Base-by-base conservation (phyloP, 2,888 invertebrate species). In the Sinotaia quadrata region DNA sequence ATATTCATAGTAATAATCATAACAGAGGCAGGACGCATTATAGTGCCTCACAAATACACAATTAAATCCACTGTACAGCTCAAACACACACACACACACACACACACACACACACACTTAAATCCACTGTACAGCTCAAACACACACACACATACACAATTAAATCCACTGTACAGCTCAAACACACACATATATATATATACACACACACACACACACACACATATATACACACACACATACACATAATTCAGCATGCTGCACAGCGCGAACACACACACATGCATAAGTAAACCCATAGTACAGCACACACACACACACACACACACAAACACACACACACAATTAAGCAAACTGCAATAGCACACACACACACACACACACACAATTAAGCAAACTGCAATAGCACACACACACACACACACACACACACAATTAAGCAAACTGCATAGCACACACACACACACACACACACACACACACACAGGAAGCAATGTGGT, bases 391-490 rank as follows among this genome's bases (percentile, higher is more conserved):
- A n/a, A n/a, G n/a, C n/a, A n/a, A n/a, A n/a, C n/a, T 24, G 21
- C 51, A 21, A 15, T n/a, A 15, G 21, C 51, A 51, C 51, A 51
- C 51, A 51, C 51, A 51, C 21, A 51, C 51, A 51, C 51, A 51
- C 51, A 51, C 51, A 51, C 21, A 51, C 51, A 51, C 51, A 51
- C 51, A 51, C 51, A 51, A 8, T n/a, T 24, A n/a, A n/a, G n/a
- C n/a, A n/a, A n/a, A n/a, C n/a, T n/a, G n/a, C n/a, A n/a, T n/a
- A n/a, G 21, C 51, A 51, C 51, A n/a, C 51, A 51, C 51, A n/a
- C 51, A 51, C 51, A n/a, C 51, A 51, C 51, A n/a, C 51, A 18
- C 51, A n/a, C 51, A 51, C 51, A n/a, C 51, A 51, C 51, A n/a
- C 51, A 51, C 51, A 51, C 51, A 51, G 12, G 12, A n/a, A n/a